These are phyloP conservation scores for Nesoenas mayeri DNA, from an alignment of 2,113 vertebrate species.

Conservation along the genomic window DNA sequence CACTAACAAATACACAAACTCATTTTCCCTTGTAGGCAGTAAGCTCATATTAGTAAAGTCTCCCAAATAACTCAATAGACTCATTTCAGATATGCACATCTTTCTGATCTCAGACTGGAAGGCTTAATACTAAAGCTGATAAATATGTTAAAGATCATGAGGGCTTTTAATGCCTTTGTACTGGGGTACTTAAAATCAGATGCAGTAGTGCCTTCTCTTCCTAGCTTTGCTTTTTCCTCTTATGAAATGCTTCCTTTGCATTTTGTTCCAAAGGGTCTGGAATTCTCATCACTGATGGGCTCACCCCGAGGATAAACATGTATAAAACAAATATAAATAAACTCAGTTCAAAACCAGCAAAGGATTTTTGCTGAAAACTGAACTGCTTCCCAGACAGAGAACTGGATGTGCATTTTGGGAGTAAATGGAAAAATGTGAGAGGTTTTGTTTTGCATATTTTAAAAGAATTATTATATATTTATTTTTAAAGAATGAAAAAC, in stretches of 20 bases:
- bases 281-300: background rate
- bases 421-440: background rate
- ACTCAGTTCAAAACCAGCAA: slow-evolving; percentile 9
- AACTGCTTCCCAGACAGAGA: slow-evolving; percentile 25
- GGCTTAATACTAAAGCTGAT: background rate
- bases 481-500: background rate
- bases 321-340: background rate
- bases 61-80: background rate
- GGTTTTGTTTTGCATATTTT: background rate
- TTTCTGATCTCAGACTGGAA: background rate
- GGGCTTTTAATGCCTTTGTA: background rate
- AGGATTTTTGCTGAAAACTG: slow-evolving; percentile 36
- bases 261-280: background rate
- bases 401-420: background rate
- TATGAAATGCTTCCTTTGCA: background rate
- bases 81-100: background rate
- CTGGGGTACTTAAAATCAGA: background rate
- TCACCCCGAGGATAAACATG: background rate
- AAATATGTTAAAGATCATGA: background rate
- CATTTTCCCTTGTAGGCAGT: background rate
- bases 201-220: background rate
- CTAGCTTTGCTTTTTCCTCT: background rate
- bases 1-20: background rate
- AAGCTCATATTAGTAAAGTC: background rate
- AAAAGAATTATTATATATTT: background rate